A percentile compares a stretch with the other conserved stretches of the same genome.
Evolutionary conservation across 2,797 vertebrate genomes (phyloP).

Genomic region (Chanos chanos): DNA sequence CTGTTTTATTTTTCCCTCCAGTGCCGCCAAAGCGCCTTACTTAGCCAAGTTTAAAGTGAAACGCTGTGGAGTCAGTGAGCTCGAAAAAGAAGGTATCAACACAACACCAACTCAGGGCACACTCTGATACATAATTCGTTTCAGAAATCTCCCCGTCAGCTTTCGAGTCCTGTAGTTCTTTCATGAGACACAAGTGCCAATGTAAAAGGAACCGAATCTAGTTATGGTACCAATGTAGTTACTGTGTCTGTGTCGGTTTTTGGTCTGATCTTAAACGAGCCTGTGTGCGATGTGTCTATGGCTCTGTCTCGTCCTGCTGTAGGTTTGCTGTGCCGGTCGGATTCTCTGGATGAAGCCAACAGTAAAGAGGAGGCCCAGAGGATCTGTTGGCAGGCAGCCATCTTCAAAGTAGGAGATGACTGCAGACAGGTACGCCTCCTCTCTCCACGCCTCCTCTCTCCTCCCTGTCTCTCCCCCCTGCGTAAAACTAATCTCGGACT

Average conservation of each 20-base stretch:
- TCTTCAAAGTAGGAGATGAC: conserved; percentile 98
- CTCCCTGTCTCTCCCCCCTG: conserved; percentile 15
- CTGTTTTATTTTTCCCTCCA: conserved; percentile 45
- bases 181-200: neutral
- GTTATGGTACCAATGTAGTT: neutral
- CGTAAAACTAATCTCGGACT: too few species aligned
- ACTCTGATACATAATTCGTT: neutral
- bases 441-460: neutral
- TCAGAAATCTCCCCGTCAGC: too few species aligned
- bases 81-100: conserved; percentile 90
- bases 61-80: conserved; percentile 89
- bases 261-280: too few species aligned
- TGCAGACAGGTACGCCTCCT: conserved; percentile 83
- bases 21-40: conserved; percentile 94
- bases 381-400: conserved; percentile 93
- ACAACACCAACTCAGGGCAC: neutral
- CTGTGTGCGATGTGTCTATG: neutral
- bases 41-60: conserved; percentile 94
- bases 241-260: neutral
- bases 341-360: conserved; percentile 74
- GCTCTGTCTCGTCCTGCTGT: neutral
- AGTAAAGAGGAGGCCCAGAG: conserved; percentile 73
- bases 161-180: neutral
- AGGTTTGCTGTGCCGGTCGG: conserved; percentile 83
- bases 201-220: neutral